A percentile compares a stretch with the other conserved stretches of the same genome.
Evolutionary conservation across 2,113 vertebrate genomes (phyloP).

Genomic region (Paramormyrops kingsleyae): DNA sequence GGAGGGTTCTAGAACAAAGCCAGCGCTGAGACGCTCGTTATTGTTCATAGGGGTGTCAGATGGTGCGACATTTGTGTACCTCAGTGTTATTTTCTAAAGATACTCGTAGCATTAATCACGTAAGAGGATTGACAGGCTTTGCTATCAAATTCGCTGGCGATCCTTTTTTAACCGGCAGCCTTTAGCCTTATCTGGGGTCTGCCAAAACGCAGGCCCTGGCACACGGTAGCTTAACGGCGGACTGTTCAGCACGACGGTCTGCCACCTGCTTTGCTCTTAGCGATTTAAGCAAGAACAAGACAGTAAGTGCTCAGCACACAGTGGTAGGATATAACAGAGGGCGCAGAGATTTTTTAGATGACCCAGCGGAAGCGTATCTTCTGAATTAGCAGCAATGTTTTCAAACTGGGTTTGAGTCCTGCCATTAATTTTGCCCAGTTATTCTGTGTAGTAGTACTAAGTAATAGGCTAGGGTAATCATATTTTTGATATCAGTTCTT

Average conservation of each 20-base stretch:
- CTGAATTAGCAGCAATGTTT: neutral
- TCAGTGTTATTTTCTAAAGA: slow-evolving; percentile 7
- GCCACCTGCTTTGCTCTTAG: slow-evolving; percentile 12
- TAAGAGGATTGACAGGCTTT: slow-evolving; percentile 7
- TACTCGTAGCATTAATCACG: slow-evolving; percentile 6
- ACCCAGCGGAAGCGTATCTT: neutral
- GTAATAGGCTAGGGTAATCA: neutral
- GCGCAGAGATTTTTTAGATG: neutral
- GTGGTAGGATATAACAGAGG: neutral
- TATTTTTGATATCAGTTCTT: neutral
- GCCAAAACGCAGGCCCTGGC: slow-evolving; percentile 1
- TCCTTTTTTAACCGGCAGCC: neutral
- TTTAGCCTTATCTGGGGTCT: slow-evolving; percentile 5
- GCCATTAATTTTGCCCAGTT: neutral
- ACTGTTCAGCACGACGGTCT: neutral
- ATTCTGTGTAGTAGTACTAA: neutral
- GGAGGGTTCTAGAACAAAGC: neutral
- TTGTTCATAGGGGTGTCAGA: neutral
- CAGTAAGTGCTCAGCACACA: neutral
- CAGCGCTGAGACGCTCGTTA: neutral
- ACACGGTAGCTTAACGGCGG: neutral
- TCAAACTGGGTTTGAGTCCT: neutral
- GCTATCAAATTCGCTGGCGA: neutral
- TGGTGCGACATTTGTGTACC: neutral
- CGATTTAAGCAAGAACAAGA: slow-evolving; percentile 11